phyloP scores from a whole-genome alignment of 37 sponge, comb jelly and placozoan species.

The Cliona cf. orientalis region DNA sequence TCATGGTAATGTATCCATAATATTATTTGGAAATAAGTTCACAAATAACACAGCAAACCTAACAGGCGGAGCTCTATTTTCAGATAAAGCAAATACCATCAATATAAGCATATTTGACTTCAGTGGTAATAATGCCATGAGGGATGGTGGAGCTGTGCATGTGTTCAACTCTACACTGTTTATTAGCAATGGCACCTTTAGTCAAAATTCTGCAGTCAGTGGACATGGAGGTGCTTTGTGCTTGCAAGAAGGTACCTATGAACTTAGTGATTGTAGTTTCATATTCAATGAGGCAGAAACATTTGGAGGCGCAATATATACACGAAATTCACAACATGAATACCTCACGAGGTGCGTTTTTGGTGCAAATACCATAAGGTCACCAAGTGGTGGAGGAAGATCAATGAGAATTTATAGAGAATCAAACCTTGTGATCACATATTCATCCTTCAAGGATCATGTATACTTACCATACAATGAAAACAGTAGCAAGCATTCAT shows the following conservation, averaged over 20 bases:
- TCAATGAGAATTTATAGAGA: neutral
- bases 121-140: neutral
- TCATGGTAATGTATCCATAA: too few species aligned
- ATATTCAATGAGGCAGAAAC: neutral
- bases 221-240: neutral
- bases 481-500: too few species aligned
- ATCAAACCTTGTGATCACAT: too few species aligned
- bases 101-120: neutral
- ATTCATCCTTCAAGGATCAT: too few species aligned
- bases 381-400: neutral
- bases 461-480: too few species aligned
- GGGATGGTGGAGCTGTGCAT: neutral
- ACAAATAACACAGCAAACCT: neutral
- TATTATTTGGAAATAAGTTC: neutral
- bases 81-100: too few species aligned
- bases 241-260: neutral
- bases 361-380: neutral
- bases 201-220: neutral
- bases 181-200: neutral
- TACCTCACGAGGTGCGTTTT: neutral
- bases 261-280: neutral
- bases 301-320: neutral
- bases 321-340: neutral
- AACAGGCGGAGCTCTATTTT: neutral
- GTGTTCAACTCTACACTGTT: neutral